phyloP scores from a whole-genome alignment of 2,888 invertebrate species.

The Andrena dorsata region DNA sequence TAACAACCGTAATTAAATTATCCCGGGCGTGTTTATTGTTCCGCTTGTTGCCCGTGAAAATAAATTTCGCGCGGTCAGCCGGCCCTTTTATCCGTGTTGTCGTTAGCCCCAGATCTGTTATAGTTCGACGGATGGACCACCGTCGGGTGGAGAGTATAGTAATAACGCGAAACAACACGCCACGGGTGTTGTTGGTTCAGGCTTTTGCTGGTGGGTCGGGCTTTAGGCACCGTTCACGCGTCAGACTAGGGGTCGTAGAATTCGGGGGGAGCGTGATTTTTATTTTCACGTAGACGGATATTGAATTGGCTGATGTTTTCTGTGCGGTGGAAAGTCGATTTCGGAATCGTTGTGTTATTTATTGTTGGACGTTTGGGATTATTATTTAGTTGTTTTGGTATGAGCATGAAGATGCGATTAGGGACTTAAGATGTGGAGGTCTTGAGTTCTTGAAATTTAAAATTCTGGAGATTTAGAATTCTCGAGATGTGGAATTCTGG shows the following conservation, averaged over 20 bases:
- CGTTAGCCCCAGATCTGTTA: conserved; percentile 16
- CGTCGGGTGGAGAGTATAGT: background rate
- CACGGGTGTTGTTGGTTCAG: conserved; percentile 1
- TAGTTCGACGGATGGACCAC: conserved; percentile 2
- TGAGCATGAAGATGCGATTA: too few relatives aligned
- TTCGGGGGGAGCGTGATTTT: conserved; percentile 7
- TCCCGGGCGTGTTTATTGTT: conserved; percentile 40
- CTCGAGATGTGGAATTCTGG: too few relatives aligned
- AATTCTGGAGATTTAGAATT: too few relatives aligned
- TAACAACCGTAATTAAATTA: conserved; percentile 46
- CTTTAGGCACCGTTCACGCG: conserved; percentile 33
- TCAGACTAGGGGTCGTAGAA: conserved; percentile 19
- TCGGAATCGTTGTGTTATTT: too few relatives aligned
- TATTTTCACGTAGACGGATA: background rate
- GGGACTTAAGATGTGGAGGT: too few relatives aligned
- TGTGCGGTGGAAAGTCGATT: too few relatives aligned
- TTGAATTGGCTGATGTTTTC: too few relatives aligned
- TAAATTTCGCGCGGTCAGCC: conserved; percentile 17
- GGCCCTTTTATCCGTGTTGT: conserved; percentile 15
- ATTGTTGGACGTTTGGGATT: too few relatives aligned
- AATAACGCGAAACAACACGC: conserved; percentile 28
- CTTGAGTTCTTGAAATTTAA: too few relatives aligned
- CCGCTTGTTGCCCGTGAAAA: conserved; percentile 27
- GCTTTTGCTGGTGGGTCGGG: conserved; percentile 18
- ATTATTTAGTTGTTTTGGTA: too few relatives aligned